Percentiles rank a stretch among this genome's conserved stretches.
Conservation (phyloP, 2,797 vertebrate genomes). For the Myotis myotis region DNA sequence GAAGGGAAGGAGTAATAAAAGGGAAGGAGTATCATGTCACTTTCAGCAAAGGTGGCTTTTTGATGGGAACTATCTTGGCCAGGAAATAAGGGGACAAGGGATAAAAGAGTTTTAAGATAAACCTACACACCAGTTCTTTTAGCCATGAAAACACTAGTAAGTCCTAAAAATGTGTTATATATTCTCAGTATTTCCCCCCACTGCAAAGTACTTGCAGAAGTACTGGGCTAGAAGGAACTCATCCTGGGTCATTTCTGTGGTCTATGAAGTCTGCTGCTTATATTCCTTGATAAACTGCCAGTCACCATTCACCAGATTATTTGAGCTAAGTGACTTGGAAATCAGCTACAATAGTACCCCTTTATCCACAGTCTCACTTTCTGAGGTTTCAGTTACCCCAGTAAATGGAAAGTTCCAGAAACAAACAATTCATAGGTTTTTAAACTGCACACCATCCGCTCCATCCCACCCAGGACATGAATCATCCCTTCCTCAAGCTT, state of each 20-base stretch:
- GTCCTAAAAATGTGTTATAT: not conserved
- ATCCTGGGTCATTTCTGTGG: not conserved
- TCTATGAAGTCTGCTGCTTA: not conserved
- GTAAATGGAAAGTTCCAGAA: not conserved
- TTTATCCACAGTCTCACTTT: not conserved
- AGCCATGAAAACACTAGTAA: not conserved
- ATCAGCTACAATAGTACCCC: not conserved
- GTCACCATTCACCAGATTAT: not conserved
- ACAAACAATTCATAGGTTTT: not conserved
- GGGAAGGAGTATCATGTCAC: not conserved
- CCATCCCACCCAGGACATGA: not conserved
- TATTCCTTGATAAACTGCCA: not conserved
- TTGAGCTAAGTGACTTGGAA: not conserved
- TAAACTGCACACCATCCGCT: not conserved
- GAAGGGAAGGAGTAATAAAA: not conserved
- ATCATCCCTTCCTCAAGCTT: not conserved
- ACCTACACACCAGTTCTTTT: not conserved
- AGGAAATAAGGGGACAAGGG: not conserved
- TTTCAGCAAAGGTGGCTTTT: not conserved
- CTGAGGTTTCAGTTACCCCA: not conserved
- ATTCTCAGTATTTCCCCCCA: not conserved
- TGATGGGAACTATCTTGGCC: not conserved
- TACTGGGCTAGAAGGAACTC: not conserved
- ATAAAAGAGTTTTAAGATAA: not conserved
- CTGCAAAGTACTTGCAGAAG: not conserved